Evolutionary conservation across 2,113 vertebrate genomes (phyloP).

Genomic region (Regulus satrapa): DNA sequence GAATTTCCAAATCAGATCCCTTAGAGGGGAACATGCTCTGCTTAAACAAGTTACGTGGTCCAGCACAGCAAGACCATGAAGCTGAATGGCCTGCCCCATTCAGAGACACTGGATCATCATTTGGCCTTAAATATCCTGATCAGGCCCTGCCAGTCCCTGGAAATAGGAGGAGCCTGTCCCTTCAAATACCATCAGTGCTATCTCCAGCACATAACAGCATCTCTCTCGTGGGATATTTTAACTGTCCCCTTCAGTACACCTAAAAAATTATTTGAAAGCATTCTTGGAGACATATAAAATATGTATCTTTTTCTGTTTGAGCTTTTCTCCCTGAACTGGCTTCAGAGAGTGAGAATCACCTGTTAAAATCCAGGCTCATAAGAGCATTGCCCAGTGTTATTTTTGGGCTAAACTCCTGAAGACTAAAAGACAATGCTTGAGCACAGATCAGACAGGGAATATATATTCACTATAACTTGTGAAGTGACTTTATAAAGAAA

Average conservation of each 20-base stretch:
- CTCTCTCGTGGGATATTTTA: background rate
- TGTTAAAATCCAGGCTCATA: background rate
- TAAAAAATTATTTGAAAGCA: background rate
- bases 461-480: background rate
- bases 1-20: background rate
- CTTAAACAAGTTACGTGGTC: background rate
- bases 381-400: background rate
- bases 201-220: background rate
- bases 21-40: accelerated
- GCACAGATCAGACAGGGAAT: background rate
- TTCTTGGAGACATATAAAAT: background rate
- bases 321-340: background rate
- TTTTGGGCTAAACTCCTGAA: background rate
- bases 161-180: background rate
- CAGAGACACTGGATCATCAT: background rate
- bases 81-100: background rate
- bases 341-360: background rate
- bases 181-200: background rate
- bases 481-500: background rate
- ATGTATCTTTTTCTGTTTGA: background rate
- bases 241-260: background rate
- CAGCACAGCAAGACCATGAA: background rate
- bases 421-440: background rate
- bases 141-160: background rate
- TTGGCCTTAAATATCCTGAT: background rate